Evolutionary conservation across 2,113 vertebrate genomes (phyloP).

Genomic region (cattle (Bos taurus)): ARS-UCD2.0 NC_037332.1:4645501-4646000

Average conservation of each 20-base stretch:
- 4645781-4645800: neutral
- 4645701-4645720: neutral
- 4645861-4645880: neutral
- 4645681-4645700: neutral
- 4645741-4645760: neutral
- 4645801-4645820: slow-evolving; percentile 14
- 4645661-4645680: slow-evolving; percentile 16
- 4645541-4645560: slow-evolving; percentile 13
- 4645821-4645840: slow-evolving; percentile 21
- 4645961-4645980: neutral
- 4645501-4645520: neutral
- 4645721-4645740: neutral
- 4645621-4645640: neutral
- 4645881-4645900: neutral
- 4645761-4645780: neutral
- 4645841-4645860: neutral
- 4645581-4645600: neutral
- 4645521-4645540: slow-evolving; percentile 16
- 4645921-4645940: neutral
- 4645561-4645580: slow-evolving; percentile 9
- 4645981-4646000: neutral
- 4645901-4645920: neutral
- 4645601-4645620: slow-evolving; percentile 14
- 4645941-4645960: neutral
- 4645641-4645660: slow-evolving; percentile 27